A percentile compares a stretch with the other conserved stretches of the same genome.
Evolutionary conservation across 2,113 vertebrate genomes (phyloP).

Genomic region (Ptychochromis oligacanthus): DNA sequence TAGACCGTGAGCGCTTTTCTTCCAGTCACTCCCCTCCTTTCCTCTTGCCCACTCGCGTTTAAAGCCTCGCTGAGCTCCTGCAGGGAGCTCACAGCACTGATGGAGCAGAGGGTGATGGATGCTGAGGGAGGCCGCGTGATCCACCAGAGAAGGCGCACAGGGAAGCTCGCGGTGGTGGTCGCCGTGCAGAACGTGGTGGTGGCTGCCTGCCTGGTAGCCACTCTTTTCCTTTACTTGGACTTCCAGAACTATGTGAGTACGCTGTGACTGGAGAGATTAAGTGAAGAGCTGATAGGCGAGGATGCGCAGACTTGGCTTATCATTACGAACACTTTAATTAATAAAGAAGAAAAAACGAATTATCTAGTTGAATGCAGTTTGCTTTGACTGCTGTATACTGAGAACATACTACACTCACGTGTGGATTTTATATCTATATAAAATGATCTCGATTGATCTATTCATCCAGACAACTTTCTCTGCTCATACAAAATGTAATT

Average conservation of each 20-base stretch:
- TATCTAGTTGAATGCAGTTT: neutral
- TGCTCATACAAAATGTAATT: too few relatives aligned
- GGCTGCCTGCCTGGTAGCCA: slow-evolving; percentile 46
- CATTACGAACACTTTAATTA: neutral
- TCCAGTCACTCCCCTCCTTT: slow-evolving; percentile 58
- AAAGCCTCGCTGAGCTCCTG: slow-evolving; percentile 28
- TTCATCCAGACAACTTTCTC: neutral
- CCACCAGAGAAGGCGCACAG: neutral
- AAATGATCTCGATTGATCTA: neutral
- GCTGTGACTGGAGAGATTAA: neutral
- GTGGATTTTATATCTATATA: too few relatives aligned
- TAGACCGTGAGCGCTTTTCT: slow-evolving; percentile 18
- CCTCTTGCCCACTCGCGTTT: neutral
- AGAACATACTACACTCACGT: too few relatives aligned
- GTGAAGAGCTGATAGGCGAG: neutral
- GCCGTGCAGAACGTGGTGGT: slow-evolving; percentile 59
- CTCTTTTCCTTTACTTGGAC: slow-evolving; percentile 26
- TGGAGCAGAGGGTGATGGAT: slow-evolving; percentile 42
- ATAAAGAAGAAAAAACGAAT: too few relatives aligned
- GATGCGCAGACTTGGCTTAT: neutral
- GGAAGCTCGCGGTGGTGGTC: slow-evolving; percentile 42
- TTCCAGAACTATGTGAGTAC: neutral
- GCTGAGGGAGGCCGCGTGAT: slow-evolving; percentile 22
- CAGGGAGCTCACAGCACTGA: slow-evolving; percentile 6
- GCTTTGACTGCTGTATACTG: too few relatives aligned